Base-by-base conservation (phyloP, 2,888 invertebrate species). In the Brenthis ino region DNA sequence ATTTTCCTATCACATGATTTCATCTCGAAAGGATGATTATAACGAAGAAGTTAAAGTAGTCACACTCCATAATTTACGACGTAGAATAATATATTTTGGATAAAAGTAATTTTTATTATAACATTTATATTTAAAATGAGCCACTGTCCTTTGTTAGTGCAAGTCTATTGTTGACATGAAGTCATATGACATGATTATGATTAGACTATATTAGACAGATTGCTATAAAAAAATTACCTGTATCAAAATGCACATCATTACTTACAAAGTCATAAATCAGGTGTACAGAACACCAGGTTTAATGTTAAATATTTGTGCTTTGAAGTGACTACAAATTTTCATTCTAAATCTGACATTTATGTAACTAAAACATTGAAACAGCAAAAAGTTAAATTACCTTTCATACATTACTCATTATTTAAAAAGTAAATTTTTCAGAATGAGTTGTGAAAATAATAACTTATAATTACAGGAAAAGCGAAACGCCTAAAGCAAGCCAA, bases 401-500 rank as follows among this genome's bases (percentile, higher is more conserved):
- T 37, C 8, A 8, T 43, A 2, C 37, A 43, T 43, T 43, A 43
- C 37, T 43, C 11, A 43, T 43, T 8, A 11, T 11, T 43, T 43
- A 11, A 11, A 11, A 43, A 43, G 37, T 11, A 43, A 11, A 8
- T 11, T 8, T 37, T 37, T 6, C 6, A 37, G 8, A n/a, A 33
- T 6, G 13, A 13, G 6, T 33, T 33, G n/a, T 33, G n/a, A 5
- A 8, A 14, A 4, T 6, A 3, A n/a, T n/a, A 28, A 24, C 68
- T n/a, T 69, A 57, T 79, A 13, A 61, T 89, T 93, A 71, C 84
- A 98, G 99, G 98, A 80, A 99, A 99, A 94, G 98, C 99, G 76
- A 96, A 97, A 85, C 95, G 99, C 86, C 95, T 99, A 93, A 99
- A 99, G 94, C 99, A 99, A 89, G 99, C 99, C 72, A 99, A 99